Base-by-base conservation (phyloP, 2,113 vertebrate species). In the Ictidomys tridecemlineatus region DNA sequence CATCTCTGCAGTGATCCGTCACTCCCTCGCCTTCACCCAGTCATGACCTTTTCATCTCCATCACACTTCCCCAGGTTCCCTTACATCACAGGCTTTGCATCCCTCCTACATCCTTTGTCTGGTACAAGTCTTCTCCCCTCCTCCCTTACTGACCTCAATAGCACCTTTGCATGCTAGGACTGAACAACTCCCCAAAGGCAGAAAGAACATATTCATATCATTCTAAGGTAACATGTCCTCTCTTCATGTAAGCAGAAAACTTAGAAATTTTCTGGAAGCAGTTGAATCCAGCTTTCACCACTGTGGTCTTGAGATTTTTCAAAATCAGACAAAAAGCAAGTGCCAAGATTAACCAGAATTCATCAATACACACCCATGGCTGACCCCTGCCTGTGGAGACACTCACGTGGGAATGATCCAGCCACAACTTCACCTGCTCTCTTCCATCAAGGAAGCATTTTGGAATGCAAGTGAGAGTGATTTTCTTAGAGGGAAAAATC, bases 261-360 rank as follows among this genome's bases (percentile, higher is more conserved):
- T 45, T 37, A 87, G 3, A 87, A 78, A 26, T 56, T 48, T 95
- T 80, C 45, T 80, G 51, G 82, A 91, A 94, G 72, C 5, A 73
- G n/a, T 48, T 30, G 34, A 69, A 73, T 48, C 10, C 20, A 73
- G 16, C 28, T 85, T 89, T 86, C 53, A 73, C n/a, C 76, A 86
- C 34, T 72, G 78, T 37, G 16, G 24, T 84, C 82, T 37, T 56
- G 56, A 93, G 39, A 37, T 51, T 84, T 95, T 90, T 94, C 48
- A 93, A 84, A 80, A 70, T 51, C 3, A 79, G 37, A 83, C 58
- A 70, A 9, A 92, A 93, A 65, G 4, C 45, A 84, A 93, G 69
- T 34, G 5, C 20, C 73, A 91, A 56, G 9, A 93, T 48, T 45
- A 93, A 48, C 26, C 37, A 92, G 28, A 93, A 92, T 32, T 70